Percentiles rank a stretch among this genome's conserved stretches.
Evolutionary conservation across 2,888 invertebrate species (phyloP).

Genomic region (Odiellus spinosus): DNA sequence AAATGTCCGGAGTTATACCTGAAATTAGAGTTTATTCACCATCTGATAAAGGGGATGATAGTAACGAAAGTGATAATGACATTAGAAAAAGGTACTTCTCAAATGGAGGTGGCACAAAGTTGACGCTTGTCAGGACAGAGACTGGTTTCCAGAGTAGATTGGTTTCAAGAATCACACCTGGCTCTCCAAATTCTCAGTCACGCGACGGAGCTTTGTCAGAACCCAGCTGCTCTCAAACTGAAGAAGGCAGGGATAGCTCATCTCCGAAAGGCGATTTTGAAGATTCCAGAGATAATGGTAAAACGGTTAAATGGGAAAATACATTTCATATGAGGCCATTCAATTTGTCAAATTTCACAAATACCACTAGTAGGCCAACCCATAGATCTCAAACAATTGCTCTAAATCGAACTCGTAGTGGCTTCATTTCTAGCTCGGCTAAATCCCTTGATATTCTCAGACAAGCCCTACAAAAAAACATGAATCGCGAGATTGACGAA

Average conservation of each 20-base stretch:
- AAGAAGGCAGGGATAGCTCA: slow-evolving; percentile 4
- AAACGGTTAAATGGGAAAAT: slow-evolving; percentile 30
- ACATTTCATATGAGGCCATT: slow-evolving; percentile 51
- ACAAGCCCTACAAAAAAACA: slow-evolving; percentile 56
- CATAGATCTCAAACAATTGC: slow-evolving; percentile 29
- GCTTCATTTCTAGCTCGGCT: slow-evolving; percentile 42
- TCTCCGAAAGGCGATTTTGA: slow-evolving; percentile 8
- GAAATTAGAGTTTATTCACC: slow-evolving; percentile 20
- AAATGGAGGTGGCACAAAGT: slow-evolving; percentile 4
- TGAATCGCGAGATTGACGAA: slow-evolving; percentile 59
- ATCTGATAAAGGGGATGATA: slow-evolving; percentile 13
- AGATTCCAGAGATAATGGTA: slow-evolving; percentile 5
- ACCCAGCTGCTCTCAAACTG: neutral
- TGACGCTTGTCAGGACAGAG: neutral
- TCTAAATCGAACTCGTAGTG: slow-evolving; percentile 30
- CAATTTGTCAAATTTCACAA: slow-evolving; percentile 47
- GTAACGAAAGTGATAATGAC: slow-evolving; percentile 4
- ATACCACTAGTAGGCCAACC: slow-evolving; percentile 25
- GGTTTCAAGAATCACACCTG: slow-evolving; percentile 5
- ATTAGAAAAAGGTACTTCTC: slow-evolving; percentile 11
- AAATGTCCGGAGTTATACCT: slow-evolving; percentile 8
- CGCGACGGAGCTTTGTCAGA: slow-evolving; percentile 11
- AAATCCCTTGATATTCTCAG: slow-evolving; percentile 57
- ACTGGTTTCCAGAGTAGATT: neutral
- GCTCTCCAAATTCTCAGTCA: slow-evolving; percentile 6